Base-by-base conservation (phyloP, 1,140 invertebrate species). In the Drosophila lowei region DNA sequence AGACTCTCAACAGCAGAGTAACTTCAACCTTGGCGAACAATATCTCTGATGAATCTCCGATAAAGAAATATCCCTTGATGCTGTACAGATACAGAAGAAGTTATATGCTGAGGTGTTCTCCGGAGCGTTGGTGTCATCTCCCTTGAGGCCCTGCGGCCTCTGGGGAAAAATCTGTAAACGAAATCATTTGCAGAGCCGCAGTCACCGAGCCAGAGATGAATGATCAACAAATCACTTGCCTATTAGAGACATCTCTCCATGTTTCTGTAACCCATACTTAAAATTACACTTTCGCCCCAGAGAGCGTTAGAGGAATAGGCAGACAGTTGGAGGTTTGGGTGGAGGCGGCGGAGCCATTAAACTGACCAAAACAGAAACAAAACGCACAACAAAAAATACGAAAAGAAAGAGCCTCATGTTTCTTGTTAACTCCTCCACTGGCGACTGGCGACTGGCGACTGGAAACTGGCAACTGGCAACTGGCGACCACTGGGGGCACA, bases 281-380 rank as follows among this genome's bases (percentile, higher is more conserved):
- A 81, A 81, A 66, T 81, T 81, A 81, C 79, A 81, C 79, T 81
- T 81, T 81, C 79, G 66, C 75, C 78, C 44, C 38, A 28, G 13
- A 41, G 34, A 64, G 44, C 49, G 53, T 30, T 23, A 41, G 21
- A 42, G 11, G 42, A 18, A 47, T 52, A 48, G 56, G 18, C 21
- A 48, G 49, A 63, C 42, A 56, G 49, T 64, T 60, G 49, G 67
- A 34, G 30, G 11, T 9, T 38, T 9, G 30, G 30, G 34, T 38
- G 34, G 34, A 38, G 34, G 34, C 34, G 34, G 34, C 64, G 34
- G 49, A 30, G 75, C 75, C 71, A 84, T 84, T 81, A 83, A 68
- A 66, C 70, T 70, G 55, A 59, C 49, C 49, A 64, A 58, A 75
- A 58, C 59, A 59, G 30, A 60, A 47, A 25, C 23, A 34, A n/a